Percentiles rank a stretch among this genome's conserved stretches.
phyloP scores from a whole-genome alignment of 2,113 vertebrate genomes.

The Brachyhypopomus occidentalis region DNA sequence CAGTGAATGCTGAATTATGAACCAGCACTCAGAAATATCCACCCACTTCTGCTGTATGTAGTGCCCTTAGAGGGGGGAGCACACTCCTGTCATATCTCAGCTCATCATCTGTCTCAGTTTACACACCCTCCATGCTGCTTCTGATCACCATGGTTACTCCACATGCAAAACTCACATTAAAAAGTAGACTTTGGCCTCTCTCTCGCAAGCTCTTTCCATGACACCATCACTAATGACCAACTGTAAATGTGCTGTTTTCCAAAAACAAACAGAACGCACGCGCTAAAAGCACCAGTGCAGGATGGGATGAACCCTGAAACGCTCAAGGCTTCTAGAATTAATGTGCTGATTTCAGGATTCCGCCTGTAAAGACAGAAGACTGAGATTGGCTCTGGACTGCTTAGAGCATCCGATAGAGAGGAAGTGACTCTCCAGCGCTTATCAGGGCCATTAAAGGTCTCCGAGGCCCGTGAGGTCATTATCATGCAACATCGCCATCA shows the following conservation, averaged over 20 bases:
- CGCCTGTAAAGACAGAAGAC: background rate
- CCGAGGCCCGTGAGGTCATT: slow-evolving; percentile 23
- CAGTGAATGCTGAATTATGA: too few relatives aligned
- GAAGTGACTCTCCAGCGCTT: background rate
- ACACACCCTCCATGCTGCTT: slow-evolving; percentile 11
- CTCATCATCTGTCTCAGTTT: background rate
- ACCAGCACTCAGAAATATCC: background rate
- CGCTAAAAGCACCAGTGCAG: background rate
- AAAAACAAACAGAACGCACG: background rate
- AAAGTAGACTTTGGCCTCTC: slow-evolving; percentile 45
- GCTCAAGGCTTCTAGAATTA: background rate
- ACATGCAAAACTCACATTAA: slow-evolving; percentile 40
- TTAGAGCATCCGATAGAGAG: background rate
- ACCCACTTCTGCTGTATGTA: background rate
- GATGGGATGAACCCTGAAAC: background rate
- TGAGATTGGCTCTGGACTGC: background rate
- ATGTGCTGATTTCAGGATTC: background rate
- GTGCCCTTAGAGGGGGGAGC: background rate
- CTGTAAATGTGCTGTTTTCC: slow-evolving; percentile 2
- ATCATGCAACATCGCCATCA: background rate
- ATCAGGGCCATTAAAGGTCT: background rate
- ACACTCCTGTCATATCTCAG: too few relatives aligned
- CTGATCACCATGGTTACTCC: slow-evolving; percentile 51
- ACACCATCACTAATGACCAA: slow-evolving; percentile 24
- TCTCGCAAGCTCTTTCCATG: slow-evolving; percentile 30